A percentile compares a stretch with the other conserved stretches of the same genome.
Evolutionary conservation across 2,113 vertebrate genomes (phyloP).

Genomic region (Tichodroma muraria): DNA sequence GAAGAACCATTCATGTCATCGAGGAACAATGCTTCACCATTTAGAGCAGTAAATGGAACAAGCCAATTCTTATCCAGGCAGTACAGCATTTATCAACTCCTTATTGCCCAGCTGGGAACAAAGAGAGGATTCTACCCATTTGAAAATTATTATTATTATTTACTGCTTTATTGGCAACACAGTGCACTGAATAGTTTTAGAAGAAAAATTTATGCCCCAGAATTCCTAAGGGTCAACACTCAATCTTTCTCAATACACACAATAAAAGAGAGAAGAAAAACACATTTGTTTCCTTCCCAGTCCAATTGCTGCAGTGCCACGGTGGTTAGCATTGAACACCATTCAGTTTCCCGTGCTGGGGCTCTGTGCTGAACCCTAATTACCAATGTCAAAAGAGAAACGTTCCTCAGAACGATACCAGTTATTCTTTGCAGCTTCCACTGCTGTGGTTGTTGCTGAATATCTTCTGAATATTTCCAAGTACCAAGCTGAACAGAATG

Average conservation of each 20-base stretch:
- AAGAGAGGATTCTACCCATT: conserved; percentile 34
- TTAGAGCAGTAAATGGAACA: conserved; percentile 34
- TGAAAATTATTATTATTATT: conserved; percentile 60
- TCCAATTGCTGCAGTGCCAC: not conserved
- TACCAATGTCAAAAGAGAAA: not conserved
- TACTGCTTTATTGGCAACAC: conserved; percentile 40
- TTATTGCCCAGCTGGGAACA: conserved; percentile 37
- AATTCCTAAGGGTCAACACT: conserved; percentile 34
- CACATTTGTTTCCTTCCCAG: not conserved
- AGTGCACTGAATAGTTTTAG: not conserved
- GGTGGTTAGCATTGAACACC: not conserved
- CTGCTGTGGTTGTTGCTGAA: not conserved
- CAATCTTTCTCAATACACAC: not conserved
- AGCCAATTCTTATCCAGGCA: conserved; percentile 32
- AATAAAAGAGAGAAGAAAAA: conserved; percentile 32
- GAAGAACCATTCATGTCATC: conserved; percentile 23
- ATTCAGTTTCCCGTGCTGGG: not conserved
- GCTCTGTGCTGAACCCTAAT: not conserved
- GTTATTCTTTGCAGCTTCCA: not conserved
- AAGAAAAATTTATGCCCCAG: conserved; percentile 18
- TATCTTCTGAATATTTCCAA: not conserved
- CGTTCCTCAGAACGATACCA: not conserved
- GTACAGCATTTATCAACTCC: conserved; percentile 30
- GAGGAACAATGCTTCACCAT: conserved; percentile 39
- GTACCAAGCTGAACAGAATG: not conserved